Evolutionary conservation across 2,888 invertebrate species (phyloP).

Genomic region (Epinotia nisella): DNA sequence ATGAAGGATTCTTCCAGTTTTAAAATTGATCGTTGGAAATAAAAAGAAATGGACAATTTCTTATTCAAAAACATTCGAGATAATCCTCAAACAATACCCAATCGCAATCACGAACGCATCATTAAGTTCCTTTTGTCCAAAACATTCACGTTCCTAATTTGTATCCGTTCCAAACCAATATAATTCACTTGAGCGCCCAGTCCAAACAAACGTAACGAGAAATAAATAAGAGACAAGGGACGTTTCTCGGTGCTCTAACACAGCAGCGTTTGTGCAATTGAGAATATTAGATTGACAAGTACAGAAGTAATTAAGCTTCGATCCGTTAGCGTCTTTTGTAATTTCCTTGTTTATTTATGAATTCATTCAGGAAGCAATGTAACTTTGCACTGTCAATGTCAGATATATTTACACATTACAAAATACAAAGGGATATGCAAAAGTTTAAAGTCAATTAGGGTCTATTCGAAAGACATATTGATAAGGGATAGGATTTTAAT

Average conservation of each 20-base stretch:
- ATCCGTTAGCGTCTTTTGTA: constrained; percentile 11
- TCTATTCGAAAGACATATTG: too few relatives aligned
- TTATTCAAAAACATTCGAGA: constrained; percentile 5
- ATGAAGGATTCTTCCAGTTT: too few relatives aligned
- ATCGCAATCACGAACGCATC: constrained; percentile 31
- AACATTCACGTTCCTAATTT: constrained; percentile 34
- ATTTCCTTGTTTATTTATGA: constrained; percentile 5
- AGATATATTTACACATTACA: too few relatives aligned
- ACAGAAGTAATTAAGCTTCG: constrained; percentile 24
- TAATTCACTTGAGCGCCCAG: constrained; percentile 38
- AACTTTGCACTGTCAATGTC: too few relatives aligned
- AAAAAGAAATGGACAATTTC: background rate
- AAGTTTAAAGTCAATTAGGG: too few relatives aligned
- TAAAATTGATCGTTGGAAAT: background rate
- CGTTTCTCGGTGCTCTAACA: constrained; percentile 8
- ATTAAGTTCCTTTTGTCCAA: constrained; percentile 29
- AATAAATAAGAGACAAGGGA: constrained; percentile 44
- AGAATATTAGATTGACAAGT: constrained; percentile 15
- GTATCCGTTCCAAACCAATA: constrained; percentile 42
- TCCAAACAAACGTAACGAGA: constrained; percentile 46
- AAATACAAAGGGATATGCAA: too few relatives aligned
- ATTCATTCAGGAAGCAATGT: constrained; percentile 1
- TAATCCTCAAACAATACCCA: constrained; percentile 23
- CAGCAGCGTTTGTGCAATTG: background rate
- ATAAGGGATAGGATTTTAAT: too few relatives aligned